Evolutionary conservation across 2,888 invertebrate species (phyloP).

Genomic region (Amphipoea lucens): DNA sequence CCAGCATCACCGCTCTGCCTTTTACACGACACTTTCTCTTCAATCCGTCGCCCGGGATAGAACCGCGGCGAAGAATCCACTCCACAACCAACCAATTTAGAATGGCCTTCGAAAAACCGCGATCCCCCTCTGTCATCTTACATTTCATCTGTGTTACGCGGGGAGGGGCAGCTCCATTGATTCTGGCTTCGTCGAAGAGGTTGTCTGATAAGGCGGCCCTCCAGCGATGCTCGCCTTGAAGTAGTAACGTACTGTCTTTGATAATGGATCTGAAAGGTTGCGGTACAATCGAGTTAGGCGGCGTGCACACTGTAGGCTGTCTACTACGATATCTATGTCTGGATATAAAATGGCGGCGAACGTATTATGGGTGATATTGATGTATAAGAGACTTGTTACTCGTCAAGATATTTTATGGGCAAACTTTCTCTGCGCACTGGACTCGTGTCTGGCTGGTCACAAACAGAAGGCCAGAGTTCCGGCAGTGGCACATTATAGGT

Average conservation of each 20-base stretch:
- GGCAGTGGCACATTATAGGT: background rate
- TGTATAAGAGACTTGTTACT: slow-evolving; percentile 19
- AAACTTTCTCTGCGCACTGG: background rate
- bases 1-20: slow-evolving; percentile 60
- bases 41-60: slow-evolving; percentile 64
- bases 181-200: slow-evolving; percentile 67
- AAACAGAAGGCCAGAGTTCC: too few relatives aligned
- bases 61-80: slow-evolving; percentile 66
- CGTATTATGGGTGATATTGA: slow-evolving; percentile 13
- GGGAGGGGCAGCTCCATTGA: slow-evolving; percentile 64
- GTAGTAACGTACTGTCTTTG: slow-evolving; percentile 75
- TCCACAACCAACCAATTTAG: slow-evolving; percentile 64
- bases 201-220: slow-evolving; percentile 74
- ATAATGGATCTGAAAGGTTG: slow-evolving; percentile 75
- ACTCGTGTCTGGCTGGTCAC: background rate
- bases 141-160: slow-evolving; percentile 46
- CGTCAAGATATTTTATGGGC: slow-evolving; percentile 3
- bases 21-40: slow-evolving; percentile 67
- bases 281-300: slow-evolving; percentile 64
- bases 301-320: slow-evolving; percentile 47
- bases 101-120: slow-evolving; percentile 61
- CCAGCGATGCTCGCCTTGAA: slow-evolving; percentile 71
- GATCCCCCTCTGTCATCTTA: slow-evolving; percentile 26
- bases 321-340: slow-evolving; percentile 22
- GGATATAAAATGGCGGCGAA: slow-evolving; percentile 32